These are phyloP conservation scores for Apotomis betuletana DNA, from an alignment of 2,888 invertebrate genomes.

Conservation along the genomic window DNA sequence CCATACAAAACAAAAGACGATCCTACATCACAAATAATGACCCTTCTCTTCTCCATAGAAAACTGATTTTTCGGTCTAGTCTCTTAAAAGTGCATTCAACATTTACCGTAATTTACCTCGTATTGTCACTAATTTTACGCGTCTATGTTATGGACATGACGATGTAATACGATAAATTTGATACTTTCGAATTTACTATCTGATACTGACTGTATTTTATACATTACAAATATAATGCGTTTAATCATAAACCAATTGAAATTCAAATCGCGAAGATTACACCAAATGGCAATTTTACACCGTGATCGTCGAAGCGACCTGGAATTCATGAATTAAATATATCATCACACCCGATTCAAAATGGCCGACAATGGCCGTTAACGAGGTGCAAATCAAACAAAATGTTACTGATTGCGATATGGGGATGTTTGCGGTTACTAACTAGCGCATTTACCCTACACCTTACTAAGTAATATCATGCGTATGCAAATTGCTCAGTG, in stretches of 20 bases:
- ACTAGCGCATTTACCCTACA: conserved; percentile 36
- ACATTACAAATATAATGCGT: neutral
- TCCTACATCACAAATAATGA: too few species aligned
- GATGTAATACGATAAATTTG: too few species aligned
- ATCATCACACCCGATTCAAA: conserved; percentile 26
- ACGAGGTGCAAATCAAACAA: conserved; percentile 42
- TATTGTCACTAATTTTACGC: too few species aligned
- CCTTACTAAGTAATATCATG: neutral
- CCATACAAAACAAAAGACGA: too few species aligned
- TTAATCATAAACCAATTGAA: conserved; percentile 1
- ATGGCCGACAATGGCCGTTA: conserved; percentile 30
- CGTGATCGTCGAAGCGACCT: conserved; percentile 3
- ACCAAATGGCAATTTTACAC: conserved; percentile 9
- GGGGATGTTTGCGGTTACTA: conserved; percentile 38
- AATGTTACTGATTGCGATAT: conserved; percentile 41
- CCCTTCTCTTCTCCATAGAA: too few species aligned
- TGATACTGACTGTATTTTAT: too few species aligned
- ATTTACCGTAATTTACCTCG: too few species aligned
- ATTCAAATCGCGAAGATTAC: conserved; percentile 13
- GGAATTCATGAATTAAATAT: conserved; percentile 33
- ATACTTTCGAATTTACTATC: too few species aligned
- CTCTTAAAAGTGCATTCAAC: too few species aligned
- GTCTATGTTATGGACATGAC: too few species aligned
- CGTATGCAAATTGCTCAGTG: neutral
- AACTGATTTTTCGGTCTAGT: too few species aligned